Base-by-base conservation (phyloP, 2,797 vertebrate genomes). In the Urosaurus nigricauda region DNA sequence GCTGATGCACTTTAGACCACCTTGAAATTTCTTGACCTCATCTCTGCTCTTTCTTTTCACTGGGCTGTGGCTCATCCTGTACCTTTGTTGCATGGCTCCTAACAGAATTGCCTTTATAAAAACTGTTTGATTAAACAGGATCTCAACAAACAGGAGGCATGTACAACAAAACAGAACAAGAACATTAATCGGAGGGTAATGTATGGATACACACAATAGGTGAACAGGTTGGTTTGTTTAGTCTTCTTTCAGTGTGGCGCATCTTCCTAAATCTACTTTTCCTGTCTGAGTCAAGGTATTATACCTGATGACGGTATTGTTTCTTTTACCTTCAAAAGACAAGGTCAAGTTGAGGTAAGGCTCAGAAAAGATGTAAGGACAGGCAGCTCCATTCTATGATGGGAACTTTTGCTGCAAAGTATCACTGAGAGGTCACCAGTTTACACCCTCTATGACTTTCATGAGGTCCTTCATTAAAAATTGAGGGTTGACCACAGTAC, bases 191-290 rank as follows among this genome's bases (percentile, higher is more conserved):
- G 93, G 94, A 90, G 89, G 83, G 88, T 88, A 93, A 90, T 68
- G 40, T 89, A 94, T 94, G 90, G 94, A 95, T 47, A 58, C 0
- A 0, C 86, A 97, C 96, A 97, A 96, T 94, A 93, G 94, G 77
- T 81, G 91, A 93, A 93, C 89, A 90, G 84, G 70, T 89, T 92
- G 89, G 95, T 97, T 97, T 97, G 94, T 95, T 97, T 95, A 95
- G 92, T 88, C 12, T 70, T 93, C 92, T 95, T 96, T 96, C 91
- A 96, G 90, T 90, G 86, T 0, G 78, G 86, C 70, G 94, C 92
- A 95, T 96, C 94, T 93, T 94, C 92, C 92, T 95, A 94, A 95
- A 95, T 92, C 96, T 95, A 96, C 95, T 96, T 97, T 97, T 97
- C 96, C 97, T 96, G 96, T 94, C 94, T 97, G 95, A 95, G 93